Conservation (phyloP, 2,797 vertebrate species). For the Crax fasciolata region DNA sequence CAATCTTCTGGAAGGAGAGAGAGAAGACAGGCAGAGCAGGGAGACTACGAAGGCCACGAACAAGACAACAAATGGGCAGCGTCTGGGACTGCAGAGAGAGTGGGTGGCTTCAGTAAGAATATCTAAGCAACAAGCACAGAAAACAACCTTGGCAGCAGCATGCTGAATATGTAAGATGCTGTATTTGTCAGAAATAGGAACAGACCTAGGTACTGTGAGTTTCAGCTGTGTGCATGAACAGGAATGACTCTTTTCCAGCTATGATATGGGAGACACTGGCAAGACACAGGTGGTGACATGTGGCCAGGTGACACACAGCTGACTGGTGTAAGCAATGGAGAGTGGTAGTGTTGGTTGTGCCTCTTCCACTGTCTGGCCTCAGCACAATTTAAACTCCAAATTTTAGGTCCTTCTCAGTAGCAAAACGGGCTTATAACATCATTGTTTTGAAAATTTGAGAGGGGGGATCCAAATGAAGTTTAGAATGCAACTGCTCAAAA, state of each 20-base stretch:
- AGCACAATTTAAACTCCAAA: background rate
- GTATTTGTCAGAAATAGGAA: background rate
- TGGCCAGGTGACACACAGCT: background rate
- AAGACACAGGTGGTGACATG: accelerated
- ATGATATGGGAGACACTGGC: accelerated
- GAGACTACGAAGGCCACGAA: accelerated
- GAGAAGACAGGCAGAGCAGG: background rate
- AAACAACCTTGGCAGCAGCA: background rate
- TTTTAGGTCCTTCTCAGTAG: background rate
- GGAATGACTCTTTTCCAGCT: background rate
- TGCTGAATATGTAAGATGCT: background rate
- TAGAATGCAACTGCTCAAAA: background rate
- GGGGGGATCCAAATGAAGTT: background rate
- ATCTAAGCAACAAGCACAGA: conserved; percentile 13
- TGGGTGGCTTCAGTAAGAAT: background rate
- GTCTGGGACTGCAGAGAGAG: background rate
- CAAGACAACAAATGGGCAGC: accelerated
- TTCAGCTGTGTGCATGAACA: background rate
- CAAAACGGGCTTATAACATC: background rate
- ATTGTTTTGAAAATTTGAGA: background rate
- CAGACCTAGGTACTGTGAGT: background rate
- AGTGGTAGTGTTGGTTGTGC: accelerated
- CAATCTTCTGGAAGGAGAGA: background rate
- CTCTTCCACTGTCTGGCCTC: background rate
- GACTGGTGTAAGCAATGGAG: background rate